phyloP scores from a whole-genome alignment of 2,113 vertebrate species.

The Stigmatopora argus region DNA sequence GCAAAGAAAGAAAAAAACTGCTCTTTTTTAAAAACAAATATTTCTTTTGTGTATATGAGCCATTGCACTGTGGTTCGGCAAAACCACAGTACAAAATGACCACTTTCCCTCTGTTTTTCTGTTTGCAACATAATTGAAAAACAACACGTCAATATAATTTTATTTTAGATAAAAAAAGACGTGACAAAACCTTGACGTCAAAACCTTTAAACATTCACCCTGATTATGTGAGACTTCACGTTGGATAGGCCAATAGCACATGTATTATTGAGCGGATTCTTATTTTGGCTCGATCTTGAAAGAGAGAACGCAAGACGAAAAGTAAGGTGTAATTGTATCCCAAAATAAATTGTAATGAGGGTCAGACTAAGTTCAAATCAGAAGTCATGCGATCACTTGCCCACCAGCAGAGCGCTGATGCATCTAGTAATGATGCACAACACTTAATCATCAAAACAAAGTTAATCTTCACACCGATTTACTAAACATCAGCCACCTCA shows the following conservation, averaged over 20 bases:
- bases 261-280: neutral
- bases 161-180: neutral
- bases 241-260: neutral
- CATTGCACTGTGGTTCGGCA: neutral
- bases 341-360: neutral
- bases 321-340: too few relatives aligned
- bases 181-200: neutral
- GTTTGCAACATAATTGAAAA: neutral
- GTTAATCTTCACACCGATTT: conserved; percentile 53
- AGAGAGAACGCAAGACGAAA: neutral
- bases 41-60: neutral
- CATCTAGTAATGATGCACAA: conserved; percentile 46
- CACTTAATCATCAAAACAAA: conserved; percentile 61
- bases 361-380: conserved; percentile 11
- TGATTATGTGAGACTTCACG: neutral
- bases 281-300: neutral
- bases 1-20: neutral
- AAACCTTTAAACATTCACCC: neutral
- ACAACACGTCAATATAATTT: neutral
- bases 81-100: neutral
- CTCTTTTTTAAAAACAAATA: neutral
- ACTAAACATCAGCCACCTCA: conserved; percentile 35
- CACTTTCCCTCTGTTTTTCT: neutral
- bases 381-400: conserved; percentile 53
- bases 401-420: conserved; percentile 41